A percentile compares a stretch with the other conserved stretches of the same genome.
Evolutionary conservation across 2,797 vertebrate genomes (phyloP).

Genomic region (Anguilla obscura): DNA sequence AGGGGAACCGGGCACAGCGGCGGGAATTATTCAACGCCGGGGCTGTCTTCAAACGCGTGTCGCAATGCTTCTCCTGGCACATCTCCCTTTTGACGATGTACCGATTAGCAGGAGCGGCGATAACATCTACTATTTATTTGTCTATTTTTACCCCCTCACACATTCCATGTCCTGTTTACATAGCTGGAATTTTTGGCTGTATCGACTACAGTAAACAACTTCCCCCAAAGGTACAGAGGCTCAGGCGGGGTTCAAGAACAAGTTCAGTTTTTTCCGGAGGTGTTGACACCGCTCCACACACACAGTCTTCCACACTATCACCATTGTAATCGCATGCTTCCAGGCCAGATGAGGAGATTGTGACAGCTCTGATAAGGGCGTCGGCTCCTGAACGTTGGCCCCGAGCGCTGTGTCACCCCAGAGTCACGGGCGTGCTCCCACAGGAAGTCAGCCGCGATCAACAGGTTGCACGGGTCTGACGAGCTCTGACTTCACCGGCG

Average conservation of each 20-base stretch:
- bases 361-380: neutral
- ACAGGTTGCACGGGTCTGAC: conserved; percentile 27
- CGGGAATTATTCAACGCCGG: neutral
- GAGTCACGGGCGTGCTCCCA: conserved; percentile 8
- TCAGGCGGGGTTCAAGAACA: neutral
- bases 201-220: neutral
- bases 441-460: conserved; percentile 10
- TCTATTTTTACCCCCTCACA: neutral
- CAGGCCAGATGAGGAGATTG: neutral
- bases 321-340: conserved; percentile 7
- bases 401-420: neutral
- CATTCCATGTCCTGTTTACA: neutral
- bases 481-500: neutral
- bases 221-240: neutral
- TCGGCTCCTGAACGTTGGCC: neutral
- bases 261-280: neutral
- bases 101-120: neutral
- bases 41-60: neutral
- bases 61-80: neutral
- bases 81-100: neutral
- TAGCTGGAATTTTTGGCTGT: neutral
- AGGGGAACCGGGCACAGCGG: neutral
- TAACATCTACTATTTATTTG: neutral
- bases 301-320: conserved; percentile 7
- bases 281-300: neutral